These are phyloP conservation scores for Latrodectus geometricus DNA, from an alignment of 1,140 invertebrate genomes.

Conservation along the genomic window DNA sequence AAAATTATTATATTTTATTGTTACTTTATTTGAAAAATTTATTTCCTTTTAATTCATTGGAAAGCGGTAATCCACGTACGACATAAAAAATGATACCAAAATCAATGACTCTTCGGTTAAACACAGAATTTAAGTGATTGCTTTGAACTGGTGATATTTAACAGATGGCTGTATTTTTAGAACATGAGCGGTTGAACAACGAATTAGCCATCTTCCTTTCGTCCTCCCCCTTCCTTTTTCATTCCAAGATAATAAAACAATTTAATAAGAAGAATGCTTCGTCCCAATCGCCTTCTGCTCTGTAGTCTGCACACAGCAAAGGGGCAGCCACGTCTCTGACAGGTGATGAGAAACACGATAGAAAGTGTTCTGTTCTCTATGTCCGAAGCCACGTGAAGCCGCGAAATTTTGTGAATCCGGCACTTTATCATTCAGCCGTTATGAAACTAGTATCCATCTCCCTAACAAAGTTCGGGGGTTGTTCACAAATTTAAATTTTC, in stretches of 20 bases:
- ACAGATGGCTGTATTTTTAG: slow-evolving; percentile 21
- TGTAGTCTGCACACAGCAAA: neutral
- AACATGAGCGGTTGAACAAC: neutral
- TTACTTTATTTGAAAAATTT: no score
- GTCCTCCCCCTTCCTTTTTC: neutral
- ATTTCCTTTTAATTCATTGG: no score
- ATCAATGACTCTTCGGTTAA: neutral
- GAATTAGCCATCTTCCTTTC: neutral
- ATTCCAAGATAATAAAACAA: slow-evolving; percentile 28
- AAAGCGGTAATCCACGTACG: neutral
- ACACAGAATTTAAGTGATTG: neutral
- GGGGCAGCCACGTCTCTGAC: neutral
- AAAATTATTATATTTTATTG: no score
- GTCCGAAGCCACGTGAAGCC: slow-evolving; percentile 8
- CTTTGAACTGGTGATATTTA: slow-evolving; percentile 3
- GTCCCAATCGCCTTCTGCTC: neutral
- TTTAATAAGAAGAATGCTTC: slow-evolving; percentile 27
- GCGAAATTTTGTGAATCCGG: neutral
- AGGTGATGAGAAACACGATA: slow-evolving; percentile 52
- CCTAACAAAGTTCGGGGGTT: neutral
- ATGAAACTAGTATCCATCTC: slow-evolving; percentile 12
- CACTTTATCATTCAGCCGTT: slow-evolving; percentile 2
- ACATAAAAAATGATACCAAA: neutral
- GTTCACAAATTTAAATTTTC: neutral
- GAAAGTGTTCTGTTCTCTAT: neutral